Conservation (phyloP, 2,888 invertebrate species). For the Ditula angustiorana region DNA sequence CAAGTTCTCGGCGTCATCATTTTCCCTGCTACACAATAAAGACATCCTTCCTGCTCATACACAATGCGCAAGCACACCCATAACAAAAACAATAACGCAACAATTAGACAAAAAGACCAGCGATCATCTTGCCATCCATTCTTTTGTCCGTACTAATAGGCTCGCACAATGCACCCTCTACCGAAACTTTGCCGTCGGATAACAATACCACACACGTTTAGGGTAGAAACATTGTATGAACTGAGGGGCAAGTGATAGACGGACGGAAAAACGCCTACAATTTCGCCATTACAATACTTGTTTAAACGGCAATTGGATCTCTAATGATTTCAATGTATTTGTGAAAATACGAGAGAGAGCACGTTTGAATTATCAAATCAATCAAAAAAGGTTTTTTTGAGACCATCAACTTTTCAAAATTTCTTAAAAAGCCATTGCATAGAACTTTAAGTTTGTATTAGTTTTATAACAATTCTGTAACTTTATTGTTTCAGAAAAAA, state of each 20-base stretch:
- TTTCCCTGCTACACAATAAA: neutral
- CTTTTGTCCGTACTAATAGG: slow-evolving; percentile 47
- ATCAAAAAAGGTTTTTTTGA: too few relatives aligned
- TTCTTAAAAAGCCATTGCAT: too few relatives aligned
- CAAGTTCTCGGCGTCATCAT: neutral
- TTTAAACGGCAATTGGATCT: too few relatives aligned
- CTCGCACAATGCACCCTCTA: slow-evolving; percentile 53
- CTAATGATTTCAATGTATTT: too few relatives aligned
- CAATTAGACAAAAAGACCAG: slow-evolving; percentile 34
- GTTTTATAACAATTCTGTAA: too few relatives aligned
- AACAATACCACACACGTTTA: slow-evolving; percentile 67
- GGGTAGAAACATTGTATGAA: slow-evolving; percentile 57
- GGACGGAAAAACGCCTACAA: slow-evolving; percentile 30
- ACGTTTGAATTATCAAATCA: too few relatives aligned
- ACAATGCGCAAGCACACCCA: neutral
- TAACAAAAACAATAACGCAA: slow-evolving; percentile 30
- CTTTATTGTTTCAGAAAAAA: too few relatives aligned
- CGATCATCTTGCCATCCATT: slow-evolving; percentile 41
- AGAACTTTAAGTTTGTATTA: too few relatives aligned
- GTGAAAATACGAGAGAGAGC: too few relatives aligned
- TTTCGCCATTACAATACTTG: neutral
- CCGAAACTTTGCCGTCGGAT: slow-evolving; percentile 70
- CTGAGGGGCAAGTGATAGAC: slow-evolving; percentile 50
- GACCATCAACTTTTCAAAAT: too few relatives aligned
- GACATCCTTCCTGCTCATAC: neutral